Evolutionary conservation across 37 sponge, comb jelly and placozoan species (phyloP).

Genomic region (Lycopodina hypogea): DNA sequence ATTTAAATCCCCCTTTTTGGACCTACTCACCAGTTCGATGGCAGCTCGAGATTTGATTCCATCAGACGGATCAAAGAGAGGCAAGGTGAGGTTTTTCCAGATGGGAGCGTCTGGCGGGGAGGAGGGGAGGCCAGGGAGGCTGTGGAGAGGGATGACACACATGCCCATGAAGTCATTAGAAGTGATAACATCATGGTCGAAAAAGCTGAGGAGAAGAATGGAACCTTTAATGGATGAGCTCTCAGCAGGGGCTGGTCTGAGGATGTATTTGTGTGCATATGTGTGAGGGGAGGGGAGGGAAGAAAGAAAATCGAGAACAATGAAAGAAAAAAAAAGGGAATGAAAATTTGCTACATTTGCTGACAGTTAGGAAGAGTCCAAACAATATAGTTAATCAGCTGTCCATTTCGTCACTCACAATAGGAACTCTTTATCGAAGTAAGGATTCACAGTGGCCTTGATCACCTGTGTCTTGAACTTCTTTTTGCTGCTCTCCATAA

Average conservation of each 20-base stretch:
- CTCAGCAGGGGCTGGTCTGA: slow-evolving; percentile 24
- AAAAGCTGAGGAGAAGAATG: slow-evolving; percentile 44
- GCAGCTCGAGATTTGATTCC: not conserved
- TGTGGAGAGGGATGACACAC: slow-evolving; percentile 39
- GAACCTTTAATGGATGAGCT: slow-evolving; percentile 33
- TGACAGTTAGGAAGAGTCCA: not conserved
- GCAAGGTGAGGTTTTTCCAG: slow-evolving; percentile 24
- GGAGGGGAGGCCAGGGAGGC: not conserved
- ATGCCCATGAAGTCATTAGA: slow-evolving; percentile 54
- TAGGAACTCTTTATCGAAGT: slow-evolving; percentile 39
- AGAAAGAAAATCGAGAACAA: not conserved
- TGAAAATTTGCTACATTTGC: not conserved
- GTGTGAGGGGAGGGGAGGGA: not conserved
- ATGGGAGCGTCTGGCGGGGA: not conserved
- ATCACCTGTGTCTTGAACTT: slow-evolving; percentile 21
- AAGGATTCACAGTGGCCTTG: slow-evolving; percentile 49
- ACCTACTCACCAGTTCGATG: not conserved
- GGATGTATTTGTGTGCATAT: not conserved
- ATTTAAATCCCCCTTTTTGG: not conserved
- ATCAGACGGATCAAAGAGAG: slow-evolving; percentile 13
- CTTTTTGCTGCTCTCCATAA: slow-evolving; percentile 8
- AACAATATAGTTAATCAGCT: not conserved
- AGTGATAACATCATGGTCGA: slow-evolving; percentile 48
- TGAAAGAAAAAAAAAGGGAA: not conserved
- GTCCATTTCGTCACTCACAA: slow-evolving; percentile 54